Conservation (phyloP, 1,140 invertebrate genomes). For the Heterodera schachtii region DNA sequence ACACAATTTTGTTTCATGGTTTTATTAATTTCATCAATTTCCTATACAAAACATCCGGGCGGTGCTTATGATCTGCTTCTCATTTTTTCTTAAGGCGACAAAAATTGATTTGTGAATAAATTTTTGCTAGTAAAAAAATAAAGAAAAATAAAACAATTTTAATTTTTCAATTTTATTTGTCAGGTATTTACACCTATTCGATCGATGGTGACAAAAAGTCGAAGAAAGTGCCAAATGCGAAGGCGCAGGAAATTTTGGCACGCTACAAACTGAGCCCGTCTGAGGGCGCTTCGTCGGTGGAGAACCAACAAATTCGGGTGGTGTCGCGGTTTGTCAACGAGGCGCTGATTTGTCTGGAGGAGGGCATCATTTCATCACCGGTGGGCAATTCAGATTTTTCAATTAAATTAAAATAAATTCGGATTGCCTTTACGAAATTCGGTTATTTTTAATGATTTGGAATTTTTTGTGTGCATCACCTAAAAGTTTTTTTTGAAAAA, state of each 20-base stretch:
- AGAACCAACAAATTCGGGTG: slow-evolving; percentile 88
- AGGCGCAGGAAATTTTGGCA: slow-evolving; percentile 68
- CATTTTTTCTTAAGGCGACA: too few relatives aligned
- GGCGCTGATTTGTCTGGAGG: slow-evolving; percentile 90
- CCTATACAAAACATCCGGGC: too few relatives aligned
- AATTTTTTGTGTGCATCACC: neutral
- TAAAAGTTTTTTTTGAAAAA: too few relatives aligned
- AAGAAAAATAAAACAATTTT: too few relatives aligned
- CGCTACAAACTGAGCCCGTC: slow-evolving; percentile 72
- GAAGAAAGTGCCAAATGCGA: slow-evolving; percentile 59
- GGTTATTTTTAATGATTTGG: too few relatives aligned
- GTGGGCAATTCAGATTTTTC: slow-evolving; percentile 70
- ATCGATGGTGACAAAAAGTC: slow-evolving; percentile 50
- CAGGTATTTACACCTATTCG: slow-evolving; percentile 62
- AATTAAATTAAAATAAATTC: neutral
- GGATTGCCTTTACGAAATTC: too few relatives aligned
- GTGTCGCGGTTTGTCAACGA: slow-evolving; percentile 94
- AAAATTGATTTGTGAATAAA: too few relatives aligned
- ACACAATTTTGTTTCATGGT: too few relatives aligned
- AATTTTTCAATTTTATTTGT: too few relatives aligned
- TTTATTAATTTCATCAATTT: too few relatives aligned
- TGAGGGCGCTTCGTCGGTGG: slow-evolving; percentile 74
- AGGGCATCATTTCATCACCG: slow-evolving; percentile 88
- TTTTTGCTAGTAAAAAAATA: too few relatives aligned
- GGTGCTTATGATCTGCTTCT: too few relatives aligned